Conservation (phyloP, 2,888 invertebrate genomes). For the Leuctra nigra region DNA sequence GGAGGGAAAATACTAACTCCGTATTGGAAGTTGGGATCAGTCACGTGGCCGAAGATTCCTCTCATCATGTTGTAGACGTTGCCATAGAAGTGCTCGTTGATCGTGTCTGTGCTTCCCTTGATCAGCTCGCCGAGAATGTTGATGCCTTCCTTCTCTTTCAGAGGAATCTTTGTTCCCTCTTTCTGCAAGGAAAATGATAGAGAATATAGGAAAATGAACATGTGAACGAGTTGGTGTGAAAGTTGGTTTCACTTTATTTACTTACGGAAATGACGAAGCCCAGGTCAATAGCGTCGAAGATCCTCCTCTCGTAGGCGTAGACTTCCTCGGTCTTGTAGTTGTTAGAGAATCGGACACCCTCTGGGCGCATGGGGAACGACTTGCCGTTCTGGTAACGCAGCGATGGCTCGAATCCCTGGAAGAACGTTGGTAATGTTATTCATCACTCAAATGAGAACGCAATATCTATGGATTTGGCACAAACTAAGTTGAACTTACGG, state of each 20-base stretch:
- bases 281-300: constrained; percentile 38
- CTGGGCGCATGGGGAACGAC: constrained; percentile 43
- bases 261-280: constrained; percentile 40
- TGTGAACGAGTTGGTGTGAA: too few relatives aligned
- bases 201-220: constrained; percentile 17
- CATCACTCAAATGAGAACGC: neutral
- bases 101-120: constrained; percentile 37
- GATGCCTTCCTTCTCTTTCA: constrained; percentile 35
- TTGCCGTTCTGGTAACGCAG: constrained; percentile 54
- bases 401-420: constrained; percentile 39
- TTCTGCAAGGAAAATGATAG: constrained; percentile 31
- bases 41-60: constrained; percentile 9
- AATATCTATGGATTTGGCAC: too few relatives aligned
- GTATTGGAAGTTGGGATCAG: constrained; percentile 17
- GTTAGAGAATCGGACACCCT: constrained; percentile 20
- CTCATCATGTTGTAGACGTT: constrained; percentile 39
- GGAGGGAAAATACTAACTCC: constrained; percentile 21
- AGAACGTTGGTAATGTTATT: too few relatives aligned
- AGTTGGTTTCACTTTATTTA: too few relatives aligned
- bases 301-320: constrained; percentile 28
- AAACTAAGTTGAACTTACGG: too few relatives aligned
- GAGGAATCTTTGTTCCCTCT: constrained; percentile 19
- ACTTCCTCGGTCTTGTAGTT: constrained; percentile 35
- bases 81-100: constrained; percentile 38
- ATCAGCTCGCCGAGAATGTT: constrained; percentile 39